Conservation (phyloP, 2,797 vertebrate genomes). For the Linurgus olivaceus region DNA sequence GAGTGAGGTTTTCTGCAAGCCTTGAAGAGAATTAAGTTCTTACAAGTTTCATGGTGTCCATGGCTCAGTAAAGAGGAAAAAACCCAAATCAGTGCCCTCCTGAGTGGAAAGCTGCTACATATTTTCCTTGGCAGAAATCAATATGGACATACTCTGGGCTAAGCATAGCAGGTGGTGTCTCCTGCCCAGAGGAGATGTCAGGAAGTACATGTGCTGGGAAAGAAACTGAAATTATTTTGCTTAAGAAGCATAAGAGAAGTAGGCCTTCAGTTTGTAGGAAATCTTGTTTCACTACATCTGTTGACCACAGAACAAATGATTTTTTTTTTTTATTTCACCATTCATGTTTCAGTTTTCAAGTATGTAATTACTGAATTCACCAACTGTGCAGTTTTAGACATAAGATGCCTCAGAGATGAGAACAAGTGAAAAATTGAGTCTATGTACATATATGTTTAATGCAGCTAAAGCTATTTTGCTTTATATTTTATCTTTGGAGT, state of each 20-base stretch:
- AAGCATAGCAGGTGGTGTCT: slow-evolving; percentile 2
- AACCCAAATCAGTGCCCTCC: not conserved
- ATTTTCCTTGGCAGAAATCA: slow-evolving; percentile 14
- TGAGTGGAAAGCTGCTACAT: not conserved
- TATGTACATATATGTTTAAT: not conserved
- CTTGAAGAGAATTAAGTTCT: not conserved
- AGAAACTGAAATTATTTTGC: not conserved
- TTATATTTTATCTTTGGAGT: not conserved
- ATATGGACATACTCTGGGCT: not conserved
- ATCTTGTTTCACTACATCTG: not conserved
- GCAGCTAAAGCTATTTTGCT: not conserved
- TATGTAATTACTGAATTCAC: not conserved
- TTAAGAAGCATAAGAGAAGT: not conserved
- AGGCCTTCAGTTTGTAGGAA: not conserved
- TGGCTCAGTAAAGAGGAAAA: not conserved
- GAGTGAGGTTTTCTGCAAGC: not conserved
- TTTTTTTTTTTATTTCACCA: not conserved
- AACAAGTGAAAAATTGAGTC: not conserved
- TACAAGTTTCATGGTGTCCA: fast-evolving
- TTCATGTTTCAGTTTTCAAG: not conserved
- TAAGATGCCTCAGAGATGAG: not conserved
- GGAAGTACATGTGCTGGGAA: not conserved
- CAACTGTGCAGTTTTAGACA: not conserved
- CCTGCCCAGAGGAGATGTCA: not conserved
- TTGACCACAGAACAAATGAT: not conserved